phyloP scores from a whole-genome alignment of 2,797 vertebrate species.

The Nyctibius grandis region DNA sequence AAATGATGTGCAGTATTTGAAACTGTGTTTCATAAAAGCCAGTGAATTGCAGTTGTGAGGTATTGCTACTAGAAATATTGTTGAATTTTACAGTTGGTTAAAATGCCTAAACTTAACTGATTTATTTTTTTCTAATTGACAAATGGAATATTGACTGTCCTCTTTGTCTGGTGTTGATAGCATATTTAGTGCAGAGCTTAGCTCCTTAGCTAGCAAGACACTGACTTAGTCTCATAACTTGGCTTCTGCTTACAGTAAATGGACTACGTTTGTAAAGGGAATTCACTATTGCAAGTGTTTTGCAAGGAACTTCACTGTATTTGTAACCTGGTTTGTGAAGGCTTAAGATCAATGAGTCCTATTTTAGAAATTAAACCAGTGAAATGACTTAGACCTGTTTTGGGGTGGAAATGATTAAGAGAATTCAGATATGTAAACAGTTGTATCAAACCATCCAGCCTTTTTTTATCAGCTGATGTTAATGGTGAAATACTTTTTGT shows the following conservation, averaged over 20 bases:
- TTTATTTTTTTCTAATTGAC: background rate
- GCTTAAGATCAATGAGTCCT: conserved; percentile 67
- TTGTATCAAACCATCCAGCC: conserved; percentile 72
- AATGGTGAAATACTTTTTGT: conserved; percentile 79
- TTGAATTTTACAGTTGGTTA: background rate
- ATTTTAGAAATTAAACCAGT: conserved; percentile 72
- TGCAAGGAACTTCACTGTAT: conserved; percentile 68
- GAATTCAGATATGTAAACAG: conserved; percentile 69
- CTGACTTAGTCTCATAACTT: conserved; percentile 30
- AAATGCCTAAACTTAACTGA: background rate
- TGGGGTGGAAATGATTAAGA: conserved; percentile 60
- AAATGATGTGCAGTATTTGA: conserved; percentile 8
- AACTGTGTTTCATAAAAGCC: conserved; percentile 35
- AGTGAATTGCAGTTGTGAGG: conserved; percentile 5
- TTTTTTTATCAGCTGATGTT: conserved; percentile 78
- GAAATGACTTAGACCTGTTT: conserved; percentile 68
- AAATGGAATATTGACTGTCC: conserved; percentile 15
- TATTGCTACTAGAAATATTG: background rate
- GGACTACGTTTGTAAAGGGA: conserved; percentile 71
- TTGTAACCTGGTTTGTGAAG: conserved; percentile 70
- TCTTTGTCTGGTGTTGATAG: background rate
- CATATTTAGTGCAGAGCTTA: background rate
- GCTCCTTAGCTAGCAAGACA: conserved; percentile 12
- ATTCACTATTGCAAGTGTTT: conserved; percentile 71
- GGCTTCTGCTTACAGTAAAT: conserved; percentile 77